These are phyloP conservation scores for Drosophila gaucha DNA, from an alignment of 2,888 invertebrate species.

Conservation along the genomic window DNA sequence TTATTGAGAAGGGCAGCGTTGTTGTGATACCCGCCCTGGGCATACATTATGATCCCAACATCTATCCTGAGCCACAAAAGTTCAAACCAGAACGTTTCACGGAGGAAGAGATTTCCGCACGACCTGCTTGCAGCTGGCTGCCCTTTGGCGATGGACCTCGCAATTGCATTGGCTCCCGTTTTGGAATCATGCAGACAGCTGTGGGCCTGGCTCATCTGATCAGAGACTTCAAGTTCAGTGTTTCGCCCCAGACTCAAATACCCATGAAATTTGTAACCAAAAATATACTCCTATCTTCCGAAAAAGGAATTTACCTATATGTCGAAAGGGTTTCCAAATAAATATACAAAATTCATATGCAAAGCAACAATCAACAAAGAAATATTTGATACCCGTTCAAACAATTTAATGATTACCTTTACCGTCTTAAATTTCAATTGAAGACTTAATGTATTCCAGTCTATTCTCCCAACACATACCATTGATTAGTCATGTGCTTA, in stretches of 20 bases:
- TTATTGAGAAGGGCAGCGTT: slow-evolving; percentile 85
- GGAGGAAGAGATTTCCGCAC: slow-evolving; percentile 85
- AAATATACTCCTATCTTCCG: slow-evolving; percentile 57
- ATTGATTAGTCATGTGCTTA: background rate
- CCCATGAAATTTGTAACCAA: slow-evolving; percentile 50
- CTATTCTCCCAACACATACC: background rate
- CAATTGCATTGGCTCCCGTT: slow-evolving; percentile 80
- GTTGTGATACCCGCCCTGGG: slow-evolving; percentile 81
- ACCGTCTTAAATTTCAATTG: background rate
- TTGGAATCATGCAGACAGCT: slow-evolving; percentile 77
- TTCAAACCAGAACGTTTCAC: slow-evolving; percentile 88
- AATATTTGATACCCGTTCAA: no score
- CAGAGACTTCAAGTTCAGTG: slow-evolving; percentile 60
- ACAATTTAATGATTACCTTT: no score
- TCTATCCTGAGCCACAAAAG: slow-evolving; percentile 86
- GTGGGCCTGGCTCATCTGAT: slow-evolving; percentile 70
- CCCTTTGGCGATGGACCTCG: slow-evolving; percentile 83
- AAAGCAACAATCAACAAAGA: no score
- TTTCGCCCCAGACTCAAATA: slow-evolving; percentile 56
- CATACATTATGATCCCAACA: slow-evolving; percentile 86
- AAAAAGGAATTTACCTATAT: slow-evolving; percentile 69
- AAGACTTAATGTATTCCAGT: background rate
- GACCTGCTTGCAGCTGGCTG: slow-evolving; percentile 83
- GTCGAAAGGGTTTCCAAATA: slow-evolving; percentile 25
- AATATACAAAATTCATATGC: no score